phyloP scores from a whole-genome alignment of 1,140 invertebrate genomes.

The Notospermus geniculatus region DNA sequence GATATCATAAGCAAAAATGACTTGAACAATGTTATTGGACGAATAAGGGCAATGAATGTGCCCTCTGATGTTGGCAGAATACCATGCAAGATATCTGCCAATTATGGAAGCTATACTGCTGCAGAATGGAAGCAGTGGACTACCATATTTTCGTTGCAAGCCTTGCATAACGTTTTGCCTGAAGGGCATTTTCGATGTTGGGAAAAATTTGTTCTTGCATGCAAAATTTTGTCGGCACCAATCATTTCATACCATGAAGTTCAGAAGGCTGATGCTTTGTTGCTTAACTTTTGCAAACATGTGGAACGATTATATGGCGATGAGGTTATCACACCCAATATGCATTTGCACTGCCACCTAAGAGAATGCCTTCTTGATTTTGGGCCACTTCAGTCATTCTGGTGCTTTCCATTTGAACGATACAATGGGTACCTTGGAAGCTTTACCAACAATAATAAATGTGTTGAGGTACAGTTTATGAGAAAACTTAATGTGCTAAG shows the following conservation, averaged over 20 bases:
- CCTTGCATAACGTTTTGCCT: constrained; percentile 20
- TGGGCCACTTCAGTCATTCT: constrained; percentile 28
- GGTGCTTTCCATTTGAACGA: no score
- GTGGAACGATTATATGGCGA: constrained; percentile 21
- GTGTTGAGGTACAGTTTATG: constrained; percentile 21
- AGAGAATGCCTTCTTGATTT: constrained; percentile 14
- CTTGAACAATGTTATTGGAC: no score
- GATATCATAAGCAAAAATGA: no score
- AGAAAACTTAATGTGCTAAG: no score
- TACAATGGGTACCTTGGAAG: no score
- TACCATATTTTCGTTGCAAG: constrained; percentile 18
- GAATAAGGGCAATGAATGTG: no score
- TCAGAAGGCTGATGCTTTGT: constrained; percentile 12
- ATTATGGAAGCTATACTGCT: no score
- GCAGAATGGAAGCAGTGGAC: constrained; percentile 25
- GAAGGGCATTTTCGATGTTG: no score
- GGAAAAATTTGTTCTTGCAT: constrained; percentile 23
- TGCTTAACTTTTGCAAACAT: constrained; percentile 19
- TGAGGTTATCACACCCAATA: no score
- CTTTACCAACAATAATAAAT: constrained; percentile 20
- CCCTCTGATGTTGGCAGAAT: no score
- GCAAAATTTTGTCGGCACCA: constrained; percentile 12
- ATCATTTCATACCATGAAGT: constrained; percentile 11
- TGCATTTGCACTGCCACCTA: no score
- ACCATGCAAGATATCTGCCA: no score